A percentile compares a stretch with the other conserved stretches of the same genome.
Evolutionary conservation across 2,113 vertebrate species (phyloP).

Genomic region (Nannobrachium achirus): DNA sequence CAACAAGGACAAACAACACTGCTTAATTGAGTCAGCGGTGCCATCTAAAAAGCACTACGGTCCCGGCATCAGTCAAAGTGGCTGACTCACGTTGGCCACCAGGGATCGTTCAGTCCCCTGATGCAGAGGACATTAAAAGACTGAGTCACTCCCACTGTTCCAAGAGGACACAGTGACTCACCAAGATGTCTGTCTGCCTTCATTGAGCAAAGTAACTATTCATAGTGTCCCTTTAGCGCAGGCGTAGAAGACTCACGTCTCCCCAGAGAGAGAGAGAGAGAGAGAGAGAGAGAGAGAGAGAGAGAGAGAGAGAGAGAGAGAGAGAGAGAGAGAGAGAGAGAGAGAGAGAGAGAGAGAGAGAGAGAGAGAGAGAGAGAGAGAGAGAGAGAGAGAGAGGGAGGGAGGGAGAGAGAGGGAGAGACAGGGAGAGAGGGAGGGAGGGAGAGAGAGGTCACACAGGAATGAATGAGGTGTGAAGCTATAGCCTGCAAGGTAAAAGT

Average conservation of each 20-base stretch:
- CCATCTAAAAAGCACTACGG: not conserved
- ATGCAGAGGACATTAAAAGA: not conserved
- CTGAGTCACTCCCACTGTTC: constrained; percentile 25
- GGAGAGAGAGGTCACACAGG: not conserved
- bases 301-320: not conserved
- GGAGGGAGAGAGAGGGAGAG: constrained; percentile 22
- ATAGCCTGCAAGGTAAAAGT: constrained; percentile 30
- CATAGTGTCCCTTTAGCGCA: constrained; percentile 11
- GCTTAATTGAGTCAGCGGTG: not conserved
- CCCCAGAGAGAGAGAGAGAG: constrained; percentile 25
- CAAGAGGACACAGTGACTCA: constrained; percentile 23
- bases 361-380: constrained; percentile 10
- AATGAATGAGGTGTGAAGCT: not conserved
- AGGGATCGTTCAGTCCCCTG: not conserved
- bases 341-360: constrained; percentile 16
- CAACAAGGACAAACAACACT: too few species aligned
- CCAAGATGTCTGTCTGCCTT: not conserved
- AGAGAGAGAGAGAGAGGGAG: not conserved
- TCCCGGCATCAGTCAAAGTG: not conserved
- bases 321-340: constrained; percentile 24
- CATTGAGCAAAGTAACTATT: constrained; percentile 3
- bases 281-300: constrained; percentile 9
- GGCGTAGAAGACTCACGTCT: constrained; percentile 12
- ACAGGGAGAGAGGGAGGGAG: constrained; percentile 21
- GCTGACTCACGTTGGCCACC: constrained; percentile 21